Base-by-base conservation (phyloP, 2,888 invertebrate genomes). In the Aphodius sticticus region DNA sequence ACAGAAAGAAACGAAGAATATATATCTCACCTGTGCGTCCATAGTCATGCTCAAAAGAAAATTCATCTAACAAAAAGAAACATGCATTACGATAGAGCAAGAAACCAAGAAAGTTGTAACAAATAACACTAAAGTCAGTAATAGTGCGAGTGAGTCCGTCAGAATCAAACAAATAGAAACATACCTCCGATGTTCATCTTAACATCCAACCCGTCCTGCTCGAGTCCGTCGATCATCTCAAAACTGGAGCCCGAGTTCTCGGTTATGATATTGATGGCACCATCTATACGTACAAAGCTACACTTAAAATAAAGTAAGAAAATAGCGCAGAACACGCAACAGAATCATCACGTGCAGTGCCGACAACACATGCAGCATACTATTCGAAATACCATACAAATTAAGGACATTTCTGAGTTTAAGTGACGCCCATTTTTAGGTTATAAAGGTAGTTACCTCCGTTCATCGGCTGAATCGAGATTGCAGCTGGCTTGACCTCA, bases 201-300 rank as follows among this genome's bases (percentile, higher is more conserved):
- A 53, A 53, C 12, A 12, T 53, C 53, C 53, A 53, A 53, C 4
- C 86, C 86, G 82, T 90, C 89, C 82, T 91, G 89, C 83, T 93
- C 92, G 84, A 91, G 87, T 83, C 90, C 90, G 85, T 93, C 93
- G 84, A 94, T 93, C 90, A 94, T 93, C 89, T 94, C 94, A 87
- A 94, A 94, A 88, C 93, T 93, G 83, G 93, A 92, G 77, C 92
- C 91, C 76, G 91, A 90, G 87, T 92, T 92, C 83, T 88, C 86
- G 81, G 85, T 86, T 82, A 84, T 83, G 78, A 82, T 82, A 83
- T 84, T 83, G 80, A 82, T 82, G 81, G 88, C 88, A 83, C 89
- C 89, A 89, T 90, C 90, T 89, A 89, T 85, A 87, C 85, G 85
- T 86, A 87, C 7, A 53, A 87, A 86, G 86, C 86, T 81, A 82